These are phyloP conservation scores for Progne subis DNA, from an alignment of 2,113 vertebrate genomes.

Conservation along the genomic window DNA sequence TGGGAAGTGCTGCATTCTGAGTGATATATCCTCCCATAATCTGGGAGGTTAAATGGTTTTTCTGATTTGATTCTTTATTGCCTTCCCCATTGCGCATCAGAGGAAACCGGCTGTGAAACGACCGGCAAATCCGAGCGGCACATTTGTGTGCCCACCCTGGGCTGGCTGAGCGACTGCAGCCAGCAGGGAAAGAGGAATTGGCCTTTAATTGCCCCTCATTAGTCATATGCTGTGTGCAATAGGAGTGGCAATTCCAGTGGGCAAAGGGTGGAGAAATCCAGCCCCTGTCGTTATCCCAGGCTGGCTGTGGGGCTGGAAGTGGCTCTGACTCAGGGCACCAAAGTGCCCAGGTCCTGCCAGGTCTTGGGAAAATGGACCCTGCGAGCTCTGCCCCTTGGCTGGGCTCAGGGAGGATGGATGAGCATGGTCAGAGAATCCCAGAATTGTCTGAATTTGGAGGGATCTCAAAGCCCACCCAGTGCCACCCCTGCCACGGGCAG, in stretches of 20 bases:
- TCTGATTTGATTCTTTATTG: constrained; percentile 31
- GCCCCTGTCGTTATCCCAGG: rapidly evolving
- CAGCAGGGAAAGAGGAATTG: not conserved
- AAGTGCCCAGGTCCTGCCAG: not conserved
- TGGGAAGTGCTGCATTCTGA: not conserved
- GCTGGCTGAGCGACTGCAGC: rapidly evolving
- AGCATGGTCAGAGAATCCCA: not conserved
- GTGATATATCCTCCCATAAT: not conserved
- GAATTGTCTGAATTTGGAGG: rapidly evolving
- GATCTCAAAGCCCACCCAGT: rapidly evolving
- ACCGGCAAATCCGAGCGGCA: not conserved
- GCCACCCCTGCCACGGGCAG: not conserved
- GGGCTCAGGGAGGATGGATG: not conserved
- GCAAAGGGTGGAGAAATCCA: not conserved
- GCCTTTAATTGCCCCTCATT: constrained; percentile 4
- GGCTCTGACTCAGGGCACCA: not conserved
- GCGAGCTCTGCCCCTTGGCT: not conserved
- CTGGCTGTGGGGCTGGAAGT: not conserved
- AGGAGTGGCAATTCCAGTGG: not conserved
- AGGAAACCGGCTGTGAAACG: not conserved
- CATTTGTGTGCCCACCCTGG: not conserved
- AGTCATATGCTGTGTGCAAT: not conserved
- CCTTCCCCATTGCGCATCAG: not conserved
- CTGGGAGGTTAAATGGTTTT: not conserved
- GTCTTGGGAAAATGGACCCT: not conserved